Evolutionary conservation across 2,888 invertebrate genomes (phyloP), one percentile per base, ranked within the genome.

Genomic region (Palloptera scutellata): DNA sequence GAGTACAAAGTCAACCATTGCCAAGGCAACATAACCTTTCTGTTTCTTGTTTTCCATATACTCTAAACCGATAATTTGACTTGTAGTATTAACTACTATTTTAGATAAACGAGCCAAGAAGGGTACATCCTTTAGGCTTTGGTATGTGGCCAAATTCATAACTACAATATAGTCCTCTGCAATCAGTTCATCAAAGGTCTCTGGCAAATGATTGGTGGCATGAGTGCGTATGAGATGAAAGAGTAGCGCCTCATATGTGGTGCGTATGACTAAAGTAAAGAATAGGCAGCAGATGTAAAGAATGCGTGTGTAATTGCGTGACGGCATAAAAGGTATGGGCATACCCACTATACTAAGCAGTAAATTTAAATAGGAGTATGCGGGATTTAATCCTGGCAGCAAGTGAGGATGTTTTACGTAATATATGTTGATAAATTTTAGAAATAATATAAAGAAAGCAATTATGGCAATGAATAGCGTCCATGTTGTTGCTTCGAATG

Each of bases 401-500:
- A 17, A 1, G 1, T 41, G 13, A 17, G n/a, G 2, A 30, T 30
- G 30, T 30, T 30, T 2, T 4, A 4, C 6, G 30, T 30, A 30
- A 30, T 30, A 30, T 30, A 4, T 30, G 6, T 30, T 30, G 30
- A 6, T 6, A 30, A 30, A 30, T 30, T n/a, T n/a, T n/a, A n/a
- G n/a, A n/a, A n/a, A n/a, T n/a, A n/a, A n/a, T n/a, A n/a, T n/a
- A n/a, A n/a, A n/a, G n/a, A n/a, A n/a, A 45, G 45, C 45, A 45
- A 45, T 11, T 48, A 48, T 73, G 5, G 61, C n/a, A n/a, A 68
- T 10, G 41, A 77, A n/a, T 43, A 66, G 73, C 1, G 68, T n/a
- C 79, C 79, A 78, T 8, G 77, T 76, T 4, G 15, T 30, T 0
- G 42, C 30, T 52, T 73, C 67, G 54, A 77, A 78, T 1, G 79